A percentile compares a stretch with the other conserved stretches of the same genome.
Conservation (phyloP, 2,113 vertebrate species). For the Xyrauchen texanus region DNA sequence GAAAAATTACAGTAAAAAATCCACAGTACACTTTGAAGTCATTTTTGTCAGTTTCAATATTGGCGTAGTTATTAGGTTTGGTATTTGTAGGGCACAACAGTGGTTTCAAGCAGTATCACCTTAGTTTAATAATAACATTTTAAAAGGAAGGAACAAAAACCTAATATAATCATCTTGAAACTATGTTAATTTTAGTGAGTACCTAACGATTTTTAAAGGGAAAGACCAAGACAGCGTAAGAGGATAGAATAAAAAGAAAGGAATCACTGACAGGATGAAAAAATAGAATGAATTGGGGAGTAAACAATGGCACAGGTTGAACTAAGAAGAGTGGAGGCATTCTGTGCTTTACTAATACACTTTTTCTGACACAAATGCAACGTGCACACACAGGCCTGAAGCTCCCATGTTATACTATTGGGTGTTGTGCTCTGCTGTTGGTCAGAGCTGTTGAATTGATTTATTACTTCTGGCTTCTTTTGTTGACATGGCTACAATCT, state of each 20-base stretch:
- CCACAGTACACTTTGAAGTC: too few relatives aligned
- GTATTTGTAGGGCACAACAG: too few relatives aligned
- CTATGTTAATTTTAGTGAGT: too few relatives aligned
- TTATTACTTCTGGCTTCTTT: constrained; percentile 39
- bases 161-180: too few relatives aligned
- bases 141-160: too few relatives aligned
- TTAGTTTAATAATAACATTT: too few relatives aligned
- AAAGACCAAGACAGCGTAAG: too few relatives aligned
- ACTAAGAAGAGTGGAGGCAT: not conserved
- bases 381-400: constrained; percentile 24
- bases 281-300: not conserved
- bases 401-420: constrained; percentile 9
- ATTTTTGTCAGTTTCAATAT: too few relatives aligned
- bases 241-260: not conserved
- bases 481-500: constrained; percentile 41
- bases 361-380: constrained; percentile 1
- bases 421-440: constrained; percentile 23
- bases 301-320: not conserved
- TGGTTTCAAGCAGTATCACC: too few relatives aligned
- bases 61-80: too few relatives aligned
- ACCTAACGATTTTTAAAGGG: too few relatives aligned
- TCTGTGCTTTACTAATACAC: constrained; percentile 6
- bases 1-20: too few relatives aligned
- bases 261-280: constrained; percentile 34
- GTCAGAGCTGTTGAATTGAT: constrained; percentile 41